phyloP scores from a whole-genome alignment of 2,113 vertebrate genomes.

The Atlantisia rogersi region DNA sequence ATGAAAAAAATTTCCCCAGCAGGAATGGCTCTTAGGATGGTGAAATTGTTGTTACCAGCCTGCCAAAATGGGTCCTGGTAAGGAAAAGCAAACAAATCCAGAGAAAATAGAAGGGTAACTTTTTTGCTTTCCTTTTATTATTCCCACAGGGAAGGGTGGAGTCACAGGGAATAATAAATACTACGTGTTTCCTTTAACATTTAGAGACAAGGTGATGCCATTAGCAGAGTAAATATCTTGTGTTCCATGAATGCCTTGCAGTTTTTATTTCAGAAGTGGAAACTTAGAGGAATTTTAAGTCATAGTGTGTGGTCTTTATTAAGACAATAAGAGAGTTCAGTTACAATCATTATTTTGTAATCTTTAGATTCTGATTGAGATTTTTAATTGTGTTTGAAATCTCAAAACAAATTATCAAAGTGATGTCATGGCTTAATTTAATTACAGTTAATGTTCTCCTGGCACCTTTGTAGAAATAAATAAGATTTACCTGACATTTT shows the following conservation, averaged over 20 bases:
- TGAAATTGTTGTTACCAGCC: not conserved
- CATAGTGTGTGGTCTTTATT: not conserved
- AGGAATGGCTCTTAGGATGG: not conserved
- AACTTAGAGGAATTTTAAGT: not conserved
- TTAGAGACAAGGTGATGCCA: not conserved
- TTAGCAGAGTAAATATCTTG: not conserved
- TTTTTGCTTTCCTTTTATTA: slow-evolving; percentile 6
- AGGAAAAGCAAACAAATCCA: not conserved
- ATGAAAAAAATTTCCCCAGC: not conserved
- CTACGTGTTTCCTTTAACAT: not conserved
- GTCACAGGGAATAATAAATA: slow-evolving; percentile 1
- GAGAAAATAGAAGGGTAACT: not conserved
- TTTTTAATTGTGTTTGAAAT: not conserved
- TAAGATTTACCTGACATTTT: not conserved
- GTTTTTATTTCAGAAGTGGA: not conserved
- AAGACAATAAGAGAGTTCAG: not conserved
- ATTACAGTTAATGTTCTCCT: not conserved
- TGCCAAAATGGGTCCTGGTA: not conserved
- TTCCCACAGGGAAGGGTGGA: slow-evolving; percentile 29
- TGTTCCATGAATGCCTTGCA: not conserved
- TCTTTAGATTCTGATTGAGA: not conserved
- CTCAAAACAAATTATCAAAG: not conserved
- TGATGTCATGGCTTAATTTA: not conserved
- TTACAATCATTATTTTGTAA: not conserved
- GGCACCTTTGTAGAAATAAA: not conserved